Evolutionary conservation across 1,140 invertebrate species (phyloP), one percentile per base, ranked within the genome.

Genomic region (Dolichoris vasculosae): DNA sequence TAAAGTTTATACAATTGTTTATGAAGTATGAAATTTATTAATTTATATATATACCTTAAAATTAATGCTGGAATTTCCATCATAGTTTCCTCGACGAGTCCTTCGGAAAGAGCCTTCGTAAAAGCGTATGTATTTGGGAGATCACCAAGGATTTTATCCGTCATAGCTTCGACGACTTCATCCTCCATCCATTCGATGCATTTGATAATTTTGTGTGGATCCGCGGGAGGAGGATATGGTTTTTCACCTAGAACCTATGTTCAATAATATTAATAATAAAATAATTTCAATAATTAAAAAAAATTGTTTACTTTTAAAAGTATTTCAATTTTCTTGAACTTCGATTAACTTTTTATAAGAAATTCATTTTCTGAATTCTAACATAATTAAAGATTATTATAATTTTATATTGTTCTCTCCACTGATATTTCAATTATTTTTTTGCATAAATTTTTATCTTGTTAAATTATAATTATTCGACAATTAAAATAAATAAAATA

Each of bases 51-150:
- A 93, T 94, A 96, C 96, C 99, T 94, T 23, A 99, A 93, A 83
- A 99, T 97, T 55, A 98, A 95, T 0, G 96, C 94, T 8, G 98
- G 99, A 43, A 99, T 91, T 11, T 95, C 93, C 38, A 89, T 87
- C 92, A 96, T 96, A 55, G 95, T 94, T 90, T 98, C 97, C 48
- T 97, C 95, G 0, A 97, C 96, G 51, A 98, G 89, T 23, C 95
- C 95, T 93, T 99, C 98, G 0, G 97, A 96, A 17, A 98, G 90
- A 1, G 97, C 97, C 93, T 99, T 99, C 0, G 97, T 98, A 89
- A 97, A 98, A 0, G 97, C 97, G 89, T 99, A 98, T 0, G 97
- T 97, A 89, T 98, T 98, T 6, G 98, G 98, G 81, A 97, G 94
- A 71, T 96, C 95, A 26, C 96, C 96, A 63, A 99, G 94, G 77